Evolutionary conservation across 92 coral and sea anemone species (phyloP).

Genomic region (Zoanthus gigantus): DNA sequence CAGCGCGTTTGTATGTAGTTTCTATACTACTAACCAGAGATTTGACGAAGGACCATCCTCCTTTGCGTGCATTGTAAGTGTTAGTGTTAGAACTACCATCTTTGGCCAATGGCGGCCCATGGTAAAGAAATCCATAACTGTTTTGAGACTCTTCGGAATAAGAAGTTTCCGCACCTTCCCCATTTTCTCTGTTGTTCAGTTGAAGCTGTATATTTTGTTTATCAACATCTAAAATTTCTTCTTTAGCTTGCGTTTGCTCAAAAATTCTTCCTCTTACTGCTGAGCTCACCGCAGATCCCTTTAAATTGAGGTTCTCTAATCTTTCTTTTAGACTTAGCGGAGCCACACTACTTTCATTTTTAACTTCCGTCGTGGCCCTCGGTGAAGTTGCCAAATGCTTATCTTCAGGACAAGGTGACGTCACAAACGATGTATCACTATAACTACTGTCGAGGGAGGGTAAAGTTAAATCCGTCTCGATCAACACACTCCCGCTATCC

Average conservation of each 20-base stretch:
- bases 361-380: conserved; percentile 1
- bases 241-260: conserved; percentile 15
- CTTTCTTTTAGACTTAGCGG: conserved; percentile 59
- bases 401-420: conserved; percentile 63
- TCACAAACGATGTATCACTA: conserved; percentile 67
- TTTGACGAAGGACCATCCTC: conserved; percentile 27
- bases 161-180: background rate
- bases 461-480: conserved; percentile 74
- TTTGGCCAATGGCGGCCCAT: conserved; percentile 26
- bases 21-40: conserved; percentile 47
- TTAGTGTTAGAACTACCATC: background rate
- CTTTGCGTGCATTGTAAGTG: background rate
- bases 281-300: conserved; percentile 51
- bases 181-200: background rate
- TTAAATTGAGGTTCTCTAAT: conserved; percentile 55
- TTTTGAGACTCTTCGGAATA: background rate
- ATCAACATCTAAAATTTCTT: background rate
- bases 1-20: conserved; percentile 24
- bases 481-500: conserved; percentile 55
- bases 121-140: conserved; percentile 29
- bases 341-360: background rate
- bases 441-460: conserved; percentile 60
- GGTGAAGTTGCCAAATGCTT: conserved; percentile 36
- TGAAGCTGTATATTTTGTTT: background rate
- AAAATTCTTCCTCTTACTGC: conserved; percentile 65